A percentile compares a stretch with the other conserved stretches of the same genome.
These are phyloP conservation scores for Amblyopsis rosae DNA, from an alignment of 2,113 vertebrate species.

Conservation along the genomic window DNA sequence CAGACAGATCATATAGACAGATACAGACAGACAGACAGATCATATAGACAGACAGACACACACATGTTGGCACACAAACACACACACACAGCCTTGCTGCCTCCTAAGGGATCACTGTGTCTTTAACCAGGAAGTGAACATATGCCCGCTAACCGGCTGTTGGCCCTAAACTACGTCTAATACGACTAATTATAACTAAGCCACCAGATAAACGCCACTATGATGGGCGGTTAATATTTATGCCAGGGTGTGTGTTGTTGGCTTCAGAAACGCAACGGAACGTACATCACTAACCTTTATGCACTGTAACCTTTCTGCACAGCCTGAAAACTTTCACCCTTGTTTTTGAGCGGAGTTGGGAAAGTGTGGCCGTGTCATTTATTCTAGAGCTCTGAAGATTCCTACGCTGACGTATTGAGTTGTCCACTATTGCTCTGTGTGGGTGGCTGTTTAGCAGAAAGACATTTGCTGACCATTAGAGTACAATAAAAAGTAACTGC, in stretches of 20 bases:
- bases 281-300: no score
- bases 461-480: slow-evolving; percentile 47
- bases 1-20: no score
- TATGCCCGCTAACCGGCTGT: slow-evolving; percentile 62
- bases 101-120: slow-evolving; percentile 49
- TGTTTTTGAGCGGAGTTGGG: slow-evolving; percentile 6
- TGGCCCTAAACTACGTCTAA: slow-evolving; percentile 56
- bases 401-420: slow-evolving; percentile 56
- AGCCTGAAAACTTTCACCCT: neutral
- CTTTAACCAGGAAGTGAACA: slow-evolving; percentile 67
- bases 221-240: slow-evolving; percentile 43
- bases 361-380: slow-evolving; percentile 38
- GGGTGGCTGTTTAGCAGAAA: slow-evolving; percentile 62
- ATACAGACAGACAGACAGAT: no score
- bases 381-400: slow-evolving; percentile 41
- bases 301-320: neutral
- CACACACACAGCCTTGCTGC: slow-evolving; percentile 15
- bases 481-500: no score
- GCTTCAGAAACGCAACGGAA: no score
- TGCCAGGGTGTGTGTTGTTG: slow-evolving; percentile 7
- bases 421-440: slow-evolving; percentile 34
- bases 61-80: slow-evolving; percentile 18
- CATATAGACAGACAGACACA: neutral
- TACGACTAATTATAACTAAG: slow-evolving; percentile 65
- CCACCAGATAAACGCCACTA: slow-evolving; percentile 62